Evolutionary conservation across 2,888 invertebrate genomes (phyloP), one percentile per base, ranked within the genome.

Genomic region (Venusia cambrica): DNA sequence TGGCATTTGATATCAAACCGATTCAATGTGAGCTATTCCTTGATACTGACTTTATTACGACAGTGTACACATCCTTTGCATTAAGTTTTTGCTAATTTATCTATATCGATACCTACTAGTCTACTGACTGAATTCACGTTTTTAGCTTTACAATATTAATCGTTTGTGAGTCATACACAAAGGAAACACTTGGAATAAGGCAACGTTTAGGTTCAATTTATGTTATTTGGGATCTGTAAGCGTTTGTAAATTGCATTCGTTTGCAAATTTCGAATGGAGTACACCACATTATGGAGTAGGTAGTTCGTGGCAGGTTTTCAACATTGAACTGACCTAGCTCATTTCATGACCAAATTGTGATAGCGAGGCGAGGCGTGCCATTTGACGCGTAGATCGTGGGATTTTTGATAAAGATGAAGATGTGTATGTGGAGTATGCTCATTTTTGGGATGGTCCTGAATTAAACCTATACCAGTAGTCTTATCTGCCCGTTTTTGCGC

Each of bases 1-100:
- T 78, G 75, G 73, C 69, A 76, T 78, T 81, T 77, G 72, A 77
- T 79, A 77, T 71, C 73, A 74, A n/a, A 61, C 63, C 62, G 64
- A 60, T 62, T 71, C 68, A 59, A 70, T 65, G 66, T 63, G 69
- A 71, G 66, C 69, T 68, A 72, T 70, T 74, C 63, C 66, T 71
- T 71, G 69, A 77, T 73, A 71, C 62, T 60, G 59, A 54, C 54
- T 59, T 52, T 52, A 63, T 67, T 66, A 66, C 62, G 59, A 68
- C 64, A 63, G 52, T 57, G 48, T 59, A 62, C 54, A 62, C 54
- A 58, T 59, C 53, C 54, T 56, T 63, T 63, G 60, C 54, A 55
- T 20, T 57, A 50, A 48, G 45, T 54, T 62, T 62, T 62, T 58
- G 62, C 63, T 64, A 65, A 55, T 48, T 47, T 45, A 45, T 35